These are phyloP conservation scores for Sitobion miscanthi DNA, from an alignment of 1,140 invertebrate genomes.

Conservation along the genomic window DNA sequence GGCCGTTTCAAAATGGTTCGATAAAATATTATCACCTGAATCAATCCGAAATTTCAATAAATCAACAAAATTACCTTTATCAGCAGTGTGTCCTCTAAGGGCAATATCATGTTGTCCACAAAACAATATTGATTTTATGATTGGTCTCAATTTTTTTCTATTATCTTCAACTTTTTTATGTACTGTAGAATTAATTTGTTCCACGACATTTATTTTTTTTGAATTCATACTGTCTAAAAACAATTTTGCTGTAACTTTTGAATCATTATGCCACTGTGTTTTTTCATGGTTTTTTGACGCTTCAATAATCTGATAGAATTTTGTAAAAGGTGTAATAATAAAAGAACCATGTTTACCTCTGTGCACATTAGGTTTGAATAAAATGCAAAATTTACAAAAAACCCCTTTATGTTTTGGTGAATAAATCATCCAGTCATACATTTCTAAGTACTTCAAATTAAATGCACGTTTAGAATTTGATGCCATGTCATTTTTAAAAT, in stretches of 20 bases:
- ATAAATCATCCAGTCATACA: slow-evolving; percentile 59
- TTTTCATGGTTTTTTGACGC: slow-evolving; percentile 57
- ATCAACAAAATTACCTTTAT: slow-evolving; percentile 59
- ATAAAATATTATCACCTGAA: slow-evolving; percentile 58
- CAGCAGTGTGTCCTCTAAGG: slow-evolving; percentile 58
- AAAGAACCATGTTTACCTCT: slow-evolving; percentile 59
- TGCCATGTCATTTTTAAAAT: background rate
- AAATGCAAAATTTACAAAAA: slow-evolving; percentile 59
- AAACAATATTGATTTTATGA: slow-evolving; percentile 60
- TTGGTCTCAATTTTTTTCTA: slow-evolving; percentile 58
- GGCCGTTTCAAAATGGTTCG: slow-evolving; percentile 57
- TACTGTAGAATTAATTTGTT: slow-evolving; percentile 57
- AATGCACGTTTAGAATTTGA: slow-evolving; percentile 10
- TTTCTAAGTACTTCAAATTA: background rate
- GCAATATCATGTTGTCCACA: slow-evolving; percentile 60
- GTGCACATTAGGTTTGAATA: slow-evolving; percentile 58
- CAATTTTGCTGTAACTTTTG: slow-evolving; percentile 57
- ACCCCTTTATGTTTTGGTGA: slow-evolving; percentile 60
- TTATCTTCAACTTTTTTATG: slow-evolving; percentile 56
- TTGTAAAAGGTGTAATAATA: slow-evolving; percentile 58
- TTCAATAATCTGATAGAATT: slow-evolving; percentile 60
- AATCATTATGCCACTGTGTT: slow-evolving; percentile 58
- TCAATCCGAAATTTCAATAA: slow-evolving; percentile 59
- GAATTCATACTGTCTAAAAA: slow-evolving; percentile 59
- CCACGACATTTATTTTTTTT: slow-evolving; percentile 56